Percentiles rank a stretch among this genome's conserved stretches.
These are phyloP conservation scores for Scalopus aquaticus DNA, from an alignment of 2,113 vertebrate species.

Conservation along the genomic window DNA sequence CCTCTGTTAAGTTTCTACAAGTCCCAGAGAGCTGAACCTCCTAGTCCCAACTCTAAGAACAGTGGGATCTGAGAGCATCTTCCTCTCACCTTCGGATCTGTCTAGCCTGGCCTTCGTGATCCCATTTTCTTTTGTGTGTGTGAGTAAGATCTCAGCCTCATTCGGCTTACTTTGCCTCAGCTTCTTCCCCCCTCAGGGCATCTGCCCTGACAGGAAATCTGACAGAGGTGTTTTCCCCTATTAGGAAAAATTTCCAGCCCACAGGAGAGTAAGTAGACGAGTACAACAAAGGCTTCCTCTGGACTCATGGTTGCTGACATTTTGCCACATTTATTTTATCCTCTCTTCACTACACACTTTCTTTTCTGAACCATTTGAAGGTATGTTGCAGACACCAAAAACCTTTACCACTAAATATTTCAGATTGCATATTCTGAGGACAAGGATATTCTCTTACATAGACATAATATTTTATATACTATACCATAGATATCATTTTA, in stretches of 20 bases:
- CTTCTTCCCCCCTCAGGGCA: neutral
- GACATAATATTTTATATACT: neutral
- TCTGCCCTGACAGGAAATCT: neutral
- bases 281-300: neutral
- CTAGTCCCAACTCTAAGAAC: neutral
- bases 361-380: neutral
- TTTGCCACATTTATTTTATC: neutral
- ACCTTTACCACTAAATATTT: neutral
- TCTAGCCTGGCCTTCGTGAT: neutral
- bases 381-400: neutral
- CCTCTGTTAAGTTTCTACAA: neutral
- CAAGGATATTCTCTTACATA: neutral
- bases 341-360: too few species aligned
- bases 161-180: neutral
- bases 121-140: neutral
- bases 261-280: neutral
- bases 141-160: neutral
- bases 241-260: neutral
- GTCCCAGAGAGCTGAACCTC: neutral
- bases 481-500: neutral
- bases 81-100: neutral
- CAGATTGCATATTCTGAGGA: neutral
- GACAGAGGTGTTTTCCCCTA: accelerated
- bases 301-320: neutral
- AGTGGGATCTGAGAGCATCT: neutral